Conservation (phyloP, 2,797 vertebrate genomes). For the Anguilla marmorata region DNA sequence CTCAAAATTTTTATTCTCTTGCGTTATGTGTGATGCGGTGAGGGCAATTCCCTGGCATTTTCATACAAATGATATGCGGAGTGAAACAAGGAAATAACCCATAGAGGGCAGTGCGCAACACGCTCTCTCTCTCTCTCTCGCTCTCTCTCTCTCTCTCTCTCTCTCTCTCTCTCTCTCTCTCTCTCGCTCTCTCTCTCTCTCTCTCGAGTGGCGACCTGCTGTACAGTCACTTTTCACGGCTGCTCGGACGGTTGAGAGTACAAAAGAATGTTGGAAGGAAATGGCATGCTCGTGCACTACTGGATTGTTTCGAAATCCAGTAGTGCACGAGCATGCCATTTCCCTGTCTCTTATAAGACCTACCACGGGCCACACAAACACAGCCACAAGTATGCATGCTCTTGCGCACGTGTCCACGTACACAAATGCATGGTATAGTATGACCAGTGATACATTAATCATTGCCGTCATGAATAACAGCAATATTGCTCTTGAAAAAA, state of each 20-base stretch:
- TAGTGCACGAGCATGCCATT: too few relatives aligned
- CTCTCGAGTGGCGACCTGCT: background rate
- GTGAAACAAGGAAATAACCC: conserved; percentile 49
- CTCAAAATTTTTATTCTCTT: background rate
- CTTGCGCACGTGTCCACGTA: conserved; percentile 35
- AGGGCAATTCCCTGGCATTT: background rate
- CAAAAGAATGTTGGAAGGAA: background rate
- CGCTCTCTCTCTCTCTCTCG: background rate
- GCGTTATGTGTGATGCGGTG: background rate
- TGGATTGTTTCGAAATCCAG: background rate
- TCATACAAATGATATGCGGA: background rate
- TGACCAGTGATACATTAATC: background rate
- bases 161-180: background rate
- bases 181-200: background rate
- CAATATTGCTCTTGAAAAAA: background rate
- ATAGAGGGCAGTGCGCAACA: conserved; percentile 74
- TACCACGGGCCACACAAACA: conserved; percentile 19
- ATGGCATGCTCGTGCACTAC: background rate
- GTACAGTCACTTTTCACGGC: background rate
- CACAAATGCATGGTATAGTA: background rate
- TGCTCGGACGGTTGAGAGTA: background rate
- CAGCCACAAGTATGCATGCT: conserved; percentile 32
- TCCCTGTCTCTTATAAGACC: background rate
- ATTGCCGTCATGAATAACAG: background rate
- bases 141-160: too few relatives aligned